These are phyloP conservation scores for Euleptes europaea DNA, from an alignment of 2,113 vertebrate genomes.

Conservation along the genomic window DNA sequence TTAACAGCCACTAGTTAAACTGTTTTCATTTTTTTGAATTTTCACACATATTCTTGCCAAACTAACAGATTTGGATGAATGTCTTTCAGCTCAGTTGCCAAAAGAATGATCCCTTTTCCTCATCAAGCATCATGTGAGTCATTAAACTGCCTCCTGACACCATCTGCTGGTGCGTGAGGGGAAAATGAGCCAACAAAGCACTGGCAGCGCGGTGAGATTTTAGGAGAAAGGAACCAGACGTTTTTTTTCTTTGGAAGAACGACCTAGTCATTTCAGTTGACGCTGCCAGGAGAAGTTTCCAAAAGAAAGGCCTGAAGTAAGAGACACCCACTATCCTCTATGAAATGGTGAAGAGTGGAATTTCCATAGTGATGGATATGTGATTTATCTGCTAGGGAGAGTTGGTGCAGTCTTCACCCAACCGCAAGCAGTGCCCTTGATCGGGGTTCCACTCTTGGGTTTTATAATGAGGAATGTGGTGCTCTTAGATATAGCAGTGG, in stretches of 20 bases:
- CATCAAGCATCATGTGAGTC: constrained; percentile 2
- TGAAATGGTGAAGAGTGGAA: neutral
- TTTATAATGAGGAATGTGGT: too few relatives aligned
- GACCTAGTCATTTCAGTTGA: neutral
- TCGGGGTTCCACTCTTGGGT: neutral
- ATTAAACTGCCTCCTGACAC: constrained; percentile 66
- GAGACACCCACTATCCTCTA: neutral
- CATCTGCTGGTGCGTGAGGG: constrained; percentile 61
- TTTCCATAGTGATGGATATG: neutral
- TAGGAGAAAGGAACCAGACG: neutral
- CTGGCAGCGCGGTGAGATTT: neutral
- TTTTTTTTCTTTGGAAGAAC: neutral
- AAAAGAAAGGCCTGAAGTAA: neutral
- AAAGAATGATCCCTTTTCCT: neutral
- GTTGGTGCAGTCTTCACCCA: too few relatives aligned
- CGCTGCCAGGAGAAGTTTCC: neutral
- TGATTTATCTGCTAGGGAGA: neutral
- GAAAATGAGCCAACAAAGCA: neutral
- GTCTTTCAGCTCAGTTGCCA: neutral
- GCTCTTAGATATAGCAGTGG: too few relatives aligned
- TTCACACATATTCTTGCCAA: constrained; percentile 30
- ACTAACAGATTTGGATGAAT: neutral
- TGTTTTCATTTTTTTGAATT: constrained; percentile 44
- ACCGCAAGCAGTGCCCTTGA: neutral
- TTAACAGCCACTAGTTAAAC: constrained; percentile 6